Evolutionary conservation across 1,140 invertebrate species (phyloP), one percentile per base, ranked within the genome.

Genomic region (Caerostris darwini): DNA sequence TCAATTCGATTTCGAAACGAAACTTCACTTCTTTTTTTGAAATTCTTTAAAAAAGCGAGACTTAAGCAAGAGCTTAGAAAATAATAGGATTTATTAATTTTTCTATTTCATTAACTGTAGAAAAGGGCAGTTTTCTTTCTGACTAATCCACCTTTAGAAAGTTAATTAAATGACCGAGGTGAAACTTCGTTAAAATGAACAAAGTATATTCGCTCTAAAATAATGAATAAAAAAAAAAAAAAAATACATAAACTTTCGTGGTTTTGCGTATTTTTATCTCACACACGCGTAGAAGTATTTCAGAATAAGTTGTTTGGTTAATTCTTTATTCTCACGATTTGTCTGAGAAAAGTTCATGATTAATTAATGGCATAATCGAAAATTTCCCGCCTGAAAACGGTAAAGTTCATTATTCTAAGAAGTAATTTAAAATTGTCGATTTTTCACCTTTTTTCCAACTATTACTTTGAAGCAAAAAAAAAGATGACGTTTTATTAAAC

Each of bases 31-130:
- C 59, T 91, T 91, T 88, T 67, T n/a, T 67, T n/a, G 53, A 82
- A 91, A 82, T 91, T 57, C 90, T 91, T 91, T 59, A 50, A 34
- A 12, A 71, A 34, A 12, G 53, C 12, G 14, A 59, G 77, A 91
- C 58, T 91, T 91, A 14, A 5, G 34, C 5, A 19, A 7, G 71
- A 82, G 61, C 17, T 3, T 50, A 34, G 90, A 82, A 91, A 91
- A 91, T 91, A 91, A 91, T 91, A 91, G 56, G 71, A 91, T 91
- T 91, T 91, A 91, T 91, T 91, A 91, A 91, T 91, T 91, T 91
- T 91, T 91, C 90, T 71, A 91, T 91, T 91, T 91, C 90, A 91
- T 91, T 91, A 91, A 91, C 90, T 69, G 56, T 19, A 82, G 58
- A 82, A 82, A 91, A 91, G 90, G 82, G 71, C 57, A 91, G n/a